These are phyloP conservation scores for Emmelina monodactyla DNA, from an alignment of 2,888 invertebrate genomes.

Conservation along the genomic window DNA sequence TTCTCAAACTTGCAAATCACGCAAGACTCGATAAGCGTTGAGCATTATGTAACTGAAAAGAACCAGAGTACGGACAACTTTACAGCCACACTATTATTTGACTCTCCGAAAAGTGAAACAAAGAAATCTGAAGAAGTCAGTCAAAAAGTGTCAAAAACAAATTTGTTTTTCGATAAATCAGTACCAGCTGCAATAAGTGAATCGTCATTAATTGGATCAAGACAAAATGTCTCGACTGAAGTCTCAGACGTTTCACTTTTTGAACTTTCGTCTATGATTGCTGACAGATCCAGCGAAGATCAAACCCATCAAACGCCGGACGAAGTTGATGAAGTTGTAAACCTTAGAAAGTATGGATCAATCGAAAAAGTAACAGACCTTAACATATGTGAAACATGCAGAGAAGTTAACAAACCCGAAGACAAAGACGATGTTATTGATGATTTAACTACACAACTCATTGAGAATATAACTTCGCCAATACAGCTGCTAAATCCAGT, in stretches of 20 bases:
- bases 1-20: background rate
- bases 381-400: constrained; percentile 45
- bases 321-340: background rate
- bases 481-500: constrained; percentile 48
- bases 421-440: constrained; percentile 27
- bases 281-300: constrained; percentile 18
- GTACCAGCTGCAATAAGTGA: too few relatives aligned
- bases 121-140: too few relatives aligned
- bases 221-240: background rate
- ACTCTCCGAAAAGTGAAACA: background rate
- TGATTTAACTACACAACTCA: constrained; percentile 41
- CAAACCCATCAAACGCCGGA: background rate
- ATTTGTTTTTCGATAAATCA: too few relatives aligned
- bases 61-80: too few relatives aligned
- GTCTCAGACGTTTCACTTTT: constrained; percentile 25
- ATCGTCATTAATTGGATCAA: too few relatives aligned
- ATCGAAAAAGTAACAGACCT: constrained; percentile 27
- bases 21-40: background rate
- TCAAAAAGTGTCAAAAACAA: too few relatives aligned
- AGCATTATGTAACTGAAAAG: background rate
- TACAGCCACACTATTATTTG: background rate
- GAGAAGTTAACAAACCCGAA: constrained; percentile 37
- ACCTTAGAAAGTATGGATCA: too few relatives aligned
- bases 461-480: constrained; percentile 49
- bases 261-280: constrained; percentile 25